Evolutionary conservation across 23 tunicate genomes (phyloP), one percentile per base, ranked within the genome.

Genomic region (Halocynthia roretzi): DNA sequence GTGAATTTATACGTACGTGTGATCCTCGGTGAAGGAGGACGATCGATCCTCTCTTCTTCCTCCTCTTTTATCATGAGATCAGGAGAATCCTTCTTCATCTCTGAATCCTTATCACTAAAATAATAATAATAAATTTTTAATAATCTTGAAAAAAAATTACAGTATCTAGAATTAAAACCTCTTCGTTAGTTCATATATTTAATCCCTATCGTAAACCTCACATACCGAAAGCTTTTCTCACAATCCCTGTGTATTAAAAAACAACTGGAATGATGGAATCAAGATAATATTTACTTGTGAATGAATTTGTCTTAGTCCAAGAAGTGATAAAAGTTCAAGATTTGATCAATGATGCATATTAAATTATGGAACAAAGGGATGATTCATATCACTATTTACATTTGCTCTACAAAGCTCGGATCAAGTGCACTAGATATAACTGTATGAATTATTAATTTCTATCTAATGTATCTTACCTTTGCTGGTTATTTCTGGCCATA

Each of bases 11-110:
- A 84, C 82, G 6, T n/a, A 87, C 93, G 76, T 40, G 98, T 92
- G 87, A 92, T 92, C 17, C 98, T 71, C 0, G 98, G 98, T 5
- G 98, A 92, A 9, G 98, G 98, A 5, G 98, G 98, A 44, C 77
- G 60, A 66, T 92, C 98, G n/a, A 92, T 62, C 52, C 84, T 82
- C 61, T 63, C 70, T 50, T 83, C 87, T 53, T 85, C 89, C 11
- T 19, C 74, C 6, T 77, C 82, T 7, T 80, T 74, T 14, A 74
- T 48, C 12, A 54, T 18, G 17, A 54, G 55, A 17, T 74, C 78
- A 2, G 56, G 62, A 14, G 78, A 74, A 53, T 50, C 76, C 22
- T 64, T 15, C 56, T 74, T 74, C n/a, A 50, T 62, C 15, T 74
- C 78, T 2, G 64, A 52, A 74, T 74, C 78, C 56, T 74, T 74